A percentile compares a stretch with the other conserved stretches of the same genome.
Evolutionary conservation across 1,140 invertebrate species (phyloP).

Genomic region (Sipha flava): DNA sequence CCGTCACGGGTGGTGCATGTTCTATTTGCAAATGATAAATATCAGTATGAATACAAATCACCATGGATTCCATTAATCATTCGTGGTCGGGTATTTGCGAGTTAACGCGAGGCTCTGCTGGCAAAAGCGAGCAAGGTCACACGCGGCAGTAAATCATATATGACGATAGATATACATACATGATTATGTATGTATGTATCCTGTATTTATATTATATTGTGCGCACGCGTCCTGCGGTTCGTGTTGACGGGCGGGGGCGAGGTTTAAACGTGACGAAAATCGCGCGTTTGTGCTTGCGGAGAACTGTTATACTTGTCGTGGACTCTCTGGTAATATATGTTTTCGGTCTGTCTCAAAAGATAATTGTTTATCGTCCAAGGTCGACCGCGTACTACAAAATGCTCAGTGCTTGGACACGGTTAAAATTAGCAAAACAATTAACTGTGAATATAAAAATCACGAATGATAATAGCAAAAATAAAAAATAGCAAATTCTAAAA

Average conservation of each 20-base stretch:
- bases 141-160: background rate
- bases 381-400: too few relatives aligned
- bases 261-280: background rate
- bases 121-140: background rate
- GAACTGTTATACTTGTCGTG: background rate
- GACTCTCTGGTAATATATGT: background rate
- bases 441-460: too few relatives aligned
- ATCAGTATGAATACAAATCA: background rate
- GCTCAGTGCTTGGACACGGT: too few relatives aligned
- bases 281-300: background rate
- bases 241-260: background rate
- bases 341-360: too few relatives aligned
- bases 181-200: background rate
- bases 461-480: too few relatives aligned
- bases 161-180: background rate
- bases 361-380: too few relatives aligned
- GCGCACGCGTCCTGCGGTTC: too few relatives aligned
- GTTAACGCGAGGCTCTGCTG: background rate
- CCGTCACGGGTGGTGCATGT: too few relatives aligned
- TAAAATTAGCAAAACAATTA: too few relatives aligned
- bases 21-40: too few relatives aligned
- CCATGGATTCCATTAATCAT: background rate
- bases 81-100: background rate
- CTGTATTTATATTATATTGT: background rate
- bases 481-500: too few relatives aligned